Conservation (phyloP, 2,888 invertebrate genomes). For the Psylliodes chrysocephalus region DNA sequence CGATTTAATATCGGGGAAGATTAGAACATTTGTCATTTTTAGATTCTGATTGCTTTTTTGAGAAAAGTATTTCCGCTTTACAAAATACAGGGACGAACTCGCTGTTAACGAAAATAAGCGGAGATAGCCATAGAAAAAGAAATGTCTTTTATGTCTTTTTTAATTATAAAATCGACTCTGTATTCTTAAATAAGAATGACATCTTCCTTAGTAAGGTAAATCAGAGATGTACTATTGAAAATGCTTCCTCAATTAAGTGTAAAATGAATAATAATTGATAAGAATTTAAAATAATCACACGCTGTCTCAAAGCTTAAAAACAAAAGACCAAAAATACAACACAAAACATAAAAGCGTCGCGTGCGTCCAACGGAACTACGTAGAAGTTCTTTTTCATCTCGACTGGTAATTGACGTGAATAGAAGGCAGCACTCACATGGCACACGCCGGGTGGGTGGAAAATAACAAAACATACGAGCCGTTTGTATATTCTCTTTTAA, state of each 20-base stretch:
- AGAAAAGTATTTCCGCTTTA: no score
- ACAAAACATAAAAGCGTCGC: constrained; percentile 41
- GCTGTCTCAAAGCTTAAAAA: constrained; percentile 14
- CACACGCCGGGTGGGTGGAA: constrained; percentile 52
- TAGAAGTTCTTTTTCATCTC: constrained; percentile 40
- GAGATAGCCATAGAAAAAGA: no score
- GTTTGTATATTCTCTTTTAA: constrained; percentile 45
- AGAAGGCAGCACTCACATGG: constrained; percentile 50
- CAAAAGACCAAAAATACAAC: constrained; percentile 28
- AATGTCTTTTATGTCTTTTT: no score
- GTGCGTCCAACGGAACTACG: constrained; percentile 45
- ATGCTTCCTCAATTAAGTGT: no score
- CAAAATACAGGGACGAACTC: no score
- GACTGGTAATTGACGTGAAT: constrained; percentile 49
- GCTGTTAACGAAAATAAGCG: no score
- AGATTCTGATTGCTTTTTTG: no score
- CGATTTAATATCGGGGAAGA: constrained; percentile 17
- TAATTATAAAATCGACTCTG: no score
- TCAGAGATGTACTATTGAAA: no score
- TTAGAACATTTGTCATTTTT: constrained; percentile 14
- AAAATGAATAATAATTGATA: no score
- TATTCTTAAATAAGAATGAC: no score
- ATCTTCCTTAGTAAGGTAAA: no score
- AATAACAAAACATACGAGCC: constrained; percentile 46
- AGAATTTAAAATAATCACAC: constrained; percentile 11